Base-by-base conservation (phyloP, 2,888 invertebrate species). In the Aleiodes alternator region DNA sequence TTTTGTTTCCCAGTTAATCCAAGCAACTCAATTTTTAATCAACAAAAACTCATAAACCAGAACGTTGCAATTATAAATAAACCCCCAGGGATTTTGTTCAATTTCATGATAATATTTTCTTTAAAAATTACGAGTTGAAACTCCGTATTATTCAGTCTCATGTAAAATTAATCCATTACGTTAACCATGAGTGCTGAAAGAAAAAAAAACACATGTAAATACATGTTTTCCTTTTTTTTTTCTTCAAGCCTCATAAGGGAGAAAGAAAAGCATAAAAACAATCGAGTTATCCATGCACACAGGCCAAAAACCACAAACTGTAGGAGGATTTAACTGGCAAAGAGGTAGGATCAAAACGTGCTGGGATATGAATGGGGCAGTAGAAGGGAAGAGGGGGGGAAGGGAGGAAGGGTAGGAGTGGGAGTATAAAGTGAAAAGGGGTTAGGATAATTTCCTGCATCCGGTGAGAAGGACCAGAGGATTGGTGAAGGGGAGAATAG, bases 401-500 rank as follows among this genome's bases (percentile, higher is more conserved):
- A 50, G 66, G 57, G 34, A 16, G 69, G 16, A 31, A 69, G 43
- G 23, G 2, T 1, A 23, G 57, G 43, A 64, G 66, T 23, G 73
- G 53, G 70, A 31, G 34, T 12, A 71, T 43, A 43, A 43, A 43
- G 51, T 68, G 50, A n/a, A 16, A 14, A 68, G 72, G 69, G 72
- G 76, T 76, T 69, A 78, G 78, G 76, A 76, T 84, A 84, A 84
- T 84, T 82, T 83, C 78, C 81, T 79, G 77, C 81, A 79, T 75
- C 81, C 79, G 68, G 51, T 53, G 48, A 70, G 78, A 61, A 38
- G 56, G 55, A 43, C 56, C 29, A 14, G 51, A 23, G 59, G 69
- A n/a, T 43, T 64, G 56, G 77, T 66, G 74, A 74, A 76, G 69
- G 78, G 78, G 78, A 78, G 83, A 84, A 84, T 73, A 74, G 75